Conservation (phyloP, 1,140 invertebrate genomes). For the Heliconius eleuchia region DNA sequence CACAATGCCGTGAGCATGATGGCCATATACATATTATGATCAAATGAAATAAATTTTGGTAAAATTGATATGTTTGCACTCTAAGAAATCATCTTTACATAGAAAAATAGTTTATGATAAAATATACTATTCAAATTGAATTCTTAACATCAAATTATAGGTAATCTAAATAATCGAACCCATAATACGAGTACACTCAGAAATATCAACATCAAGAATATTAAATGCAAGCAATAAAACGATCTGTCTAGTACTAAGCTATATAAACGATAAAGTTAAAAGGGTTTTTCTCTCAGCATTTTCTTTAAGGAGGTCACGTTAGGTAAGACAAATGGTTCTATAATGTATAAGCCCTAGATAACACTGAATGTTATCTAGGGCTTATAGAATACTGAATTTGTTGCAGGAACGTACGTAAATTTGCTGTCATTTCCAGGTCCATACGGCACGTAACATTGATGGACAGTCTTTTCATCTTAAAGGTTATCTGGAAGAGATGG, state of each 20-base stretch:
- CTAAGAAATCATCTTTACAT: too few species aligned
- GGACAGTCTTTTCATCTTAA: too few species aligned
- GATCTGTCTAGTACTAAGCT: conserved; percentile 24
- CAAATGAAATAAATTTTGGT: too few species aligned
- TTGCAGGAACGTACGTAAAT: background rate
- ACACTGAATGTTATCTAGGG: background rate
- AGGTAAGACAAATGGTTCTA: conserved; percentile 34
- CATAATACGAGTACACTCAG: background rate
- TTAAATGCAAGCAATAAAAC: conserved; percentile 20
- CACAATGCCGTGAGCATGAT: too few species aligned
- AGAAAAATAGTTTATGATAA: too few species aligned
- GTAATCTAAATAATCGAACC: background rate
- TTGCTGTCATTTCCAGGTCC: too few species aligned
- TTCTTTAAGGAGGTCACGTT: conserved; percentile 33
- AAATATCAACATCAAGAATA: background rate
- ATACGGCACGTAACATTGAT: too few species aligned
- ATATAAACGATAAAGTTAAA: conserved; percentile 34
- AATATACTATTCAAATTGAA: too few species aligned
- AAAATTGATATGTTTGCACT: too few species aligned
- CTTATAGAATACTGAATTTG: background rate
- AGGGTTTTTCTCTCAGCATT: conserved; percentile 20
- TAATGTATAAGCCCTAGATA: background rate
- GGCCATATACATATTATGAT: too few species aligned
- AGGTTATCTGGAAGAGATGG: too few species aligned
- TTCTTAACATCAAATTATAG: too few species aligned